A percentile compares a stretch with the other conserved stretches of the same genome.
These are phyloP conservation scores for Pristionchus japonicus DNA, from an alignment of 2,888 invertebrate species.

Conservation along the genomic window DNA sequence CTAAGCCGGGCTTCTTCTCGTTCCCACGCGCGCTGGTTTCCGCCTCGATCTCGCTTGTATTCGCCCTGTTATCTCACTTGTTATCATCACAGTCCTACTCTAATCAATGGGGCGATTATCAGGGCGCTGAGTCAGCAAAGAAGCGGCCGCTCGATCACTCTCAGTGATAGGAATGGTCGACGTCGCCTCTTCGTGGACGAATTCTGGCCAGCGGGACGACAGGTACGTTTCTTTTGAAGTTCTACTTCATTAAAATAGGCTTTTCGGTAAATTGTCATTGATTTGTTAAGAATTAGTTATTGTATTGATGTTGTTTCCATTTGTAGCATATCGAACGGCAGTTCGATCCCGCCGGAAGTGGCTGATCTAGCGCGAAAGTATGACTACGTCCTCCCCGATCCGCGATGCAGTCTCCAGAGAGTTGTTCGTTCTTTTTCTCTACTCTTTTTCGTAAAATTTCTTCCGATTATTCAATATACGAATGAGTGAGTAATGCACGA, in stretches of 20 bases:
- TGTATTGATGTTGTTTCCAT: not conserved
- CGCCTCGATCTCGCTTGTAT: not conserved
- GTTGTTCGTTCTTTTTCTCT: slow-evolving; percentile 24
- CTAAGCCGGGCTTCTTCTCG: not conserved
- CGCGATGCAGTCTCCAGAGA: slow-evolving; percentile 55
- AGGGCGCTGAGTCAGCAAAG: slow-evolving; percentile 20
- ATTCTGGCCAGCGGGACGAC: not conserved
- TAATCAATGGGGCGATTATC: slow-evolving; percentile 25
- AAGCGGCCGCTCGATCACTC: not conserved
- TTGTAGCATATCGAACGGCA: slow-evolving; percentile 53
- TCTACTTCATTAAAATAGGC: not conserved
- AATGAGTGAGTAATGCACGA: not conserved
- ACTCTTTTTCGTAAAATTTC: not conserved
- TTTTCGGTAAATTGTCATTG: not conserved
- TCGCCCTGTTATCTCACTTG: not conserved
- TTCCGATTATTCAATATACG: no score
- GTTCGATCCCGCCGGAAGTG: slow-evolving; percentile 66
- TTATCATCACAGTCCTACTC: slow-evolving; percentile 10
- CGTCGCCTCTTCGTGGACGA: not conserved
- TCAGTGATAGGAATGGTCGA: slow-evolving; percentile 2
- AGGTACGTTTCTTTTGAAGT: no score
- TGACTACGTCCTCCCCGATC: slow-evolving; percentile 58
- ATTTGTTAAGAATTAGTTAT: not conserved
- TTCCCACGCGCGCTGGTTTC: not conserved
- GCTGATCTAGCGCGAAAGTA: slow-evolving; percentile 65